Conservation (phyloP, 1,140 invertebrate genomes). For the Zaprionus ornatus region DNA sequence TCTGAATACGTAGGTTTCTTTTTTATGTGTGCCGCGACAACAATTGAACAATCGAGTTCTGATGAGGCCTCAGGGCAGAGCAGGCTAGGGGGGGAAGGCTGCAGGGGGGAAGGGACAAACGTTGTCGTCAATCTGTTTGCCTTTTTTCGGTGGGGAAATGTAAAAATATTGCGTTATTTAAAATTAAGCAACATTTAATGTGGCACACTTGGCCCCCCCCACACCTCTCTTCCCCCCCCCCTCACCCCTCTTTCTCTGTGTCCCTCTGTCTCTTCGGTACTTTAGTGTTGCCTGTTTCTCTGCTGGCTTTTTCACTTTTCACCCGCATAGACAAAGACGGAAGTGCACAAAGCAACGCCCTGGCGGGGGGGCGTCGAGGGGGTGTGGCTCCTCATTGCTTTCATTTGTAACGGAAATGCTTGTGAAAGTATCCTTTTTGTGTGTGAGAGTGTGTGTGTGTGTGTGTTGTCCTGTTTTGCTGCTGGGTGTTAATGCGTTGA, state of each 20-base stretch:
- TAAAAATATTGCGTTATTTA: slow-evolving; percentile 61
- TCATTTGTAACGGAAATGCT: slow-evolving; percentile 81
- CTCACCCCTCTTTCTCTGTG: neutral
- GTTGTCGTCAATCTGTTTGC: neutral
- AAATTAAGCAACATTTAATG: slow-evolving; percentile 80
- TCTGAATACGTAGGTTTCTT: neutral
- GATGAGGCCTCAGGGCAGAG: slow-evolving; percentile 44
- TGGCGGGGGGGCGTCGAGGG: neutral
- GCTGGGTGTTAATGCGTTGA: slow-evolving; percentile 65
- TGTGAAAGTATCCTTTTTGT: slow-evolving; percentile 75
- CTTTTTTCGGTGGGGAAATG: slow-evolving; percentile 4
- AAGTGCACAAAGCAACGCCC: slow-evolving; percentile 48
- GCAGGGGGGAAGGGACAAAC: neutral
- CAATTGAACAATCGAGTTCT: slow-evolving; percentile 69
- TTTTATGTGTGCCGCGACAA: slow-evolving; percentile 27
- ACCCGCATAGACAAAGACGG: slow-evolving; percentile 70
- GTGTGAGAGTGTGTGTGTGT: slow-evolving; percentile 22
- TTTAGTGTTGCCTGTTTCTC: slow-evolving; percentile 16
- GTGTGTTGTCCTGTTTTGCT: slow-evolving; percentile 44
- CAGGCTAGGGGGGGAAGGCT: neutral
- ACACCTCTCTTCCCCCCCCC: neutral
- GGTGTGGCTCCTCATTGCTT: slow-evolving; percentile 61
- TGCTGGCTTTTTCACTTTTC: slow-evolving; percentile 26
- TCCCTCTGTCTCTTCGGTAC: neutral
- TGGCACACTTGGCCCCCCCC: neutral